Evolutionary conservation across 2,797 vertebrate species (phyloP), one percentile per base, ranked within the genome.

Genomic region (Dryobates pubescens): DNA sequence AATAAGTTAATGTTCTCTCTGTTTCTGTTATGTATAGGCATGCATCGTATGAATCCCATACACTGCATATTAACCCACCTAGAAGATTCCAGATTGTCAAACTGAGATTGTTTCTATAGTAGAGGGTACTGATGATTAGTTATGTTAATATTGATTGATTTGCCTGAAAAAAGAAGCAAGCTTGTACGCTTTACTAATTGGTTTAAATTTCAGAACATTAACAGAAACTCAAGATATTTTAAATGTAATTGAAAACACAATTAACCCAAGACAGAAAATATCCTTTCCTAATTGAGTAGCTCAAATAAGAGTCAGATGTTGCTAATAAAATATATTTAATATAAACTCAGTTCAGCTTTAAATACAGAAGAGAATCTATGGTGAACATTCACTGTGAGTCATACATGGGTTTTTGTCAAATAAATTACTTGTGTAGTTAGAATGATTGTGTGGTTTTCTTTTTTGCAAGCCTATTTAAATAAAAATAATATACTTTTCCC

Each of bases 151-250:
- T n/a, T 43, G 41, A 65, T 69, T 85, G 27, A 70, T 63, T 93
- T 67, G 7, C 32, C 80, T 93, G 78, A 83, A 96, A 95, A 82
- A 14, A 80, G 30, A 89, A 82, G 18, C 13, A 49, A 94, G 9
- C 7, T 63, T 65, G 57, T 77, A 70, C 32, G 53, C 20, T 90
- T 93, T 90, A 71, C 51, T 93, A 96, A 85, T 8, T 57, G 58
- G 91, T 91, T 59, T 90, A 79, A 95, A 94, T 92, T 96, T 95
- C 80, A 86, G 23, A 96, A 84, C 43, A 91, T 93, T 93, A 93
- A 71, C 9, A 57, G 86, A 87, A 94, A 4, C 22, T 89, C n/a
- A 86, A 41, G 22, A 30, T 94, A 45, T 94, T 95, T 95, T 89
- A 89, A 96, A 94, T 65, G 47, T 22, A 95, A 63, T 63, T 91